Evolutionary conservation across 1,140 invertebrate species (phyloP).

Genomic region (Conus betulinus): DNA sequence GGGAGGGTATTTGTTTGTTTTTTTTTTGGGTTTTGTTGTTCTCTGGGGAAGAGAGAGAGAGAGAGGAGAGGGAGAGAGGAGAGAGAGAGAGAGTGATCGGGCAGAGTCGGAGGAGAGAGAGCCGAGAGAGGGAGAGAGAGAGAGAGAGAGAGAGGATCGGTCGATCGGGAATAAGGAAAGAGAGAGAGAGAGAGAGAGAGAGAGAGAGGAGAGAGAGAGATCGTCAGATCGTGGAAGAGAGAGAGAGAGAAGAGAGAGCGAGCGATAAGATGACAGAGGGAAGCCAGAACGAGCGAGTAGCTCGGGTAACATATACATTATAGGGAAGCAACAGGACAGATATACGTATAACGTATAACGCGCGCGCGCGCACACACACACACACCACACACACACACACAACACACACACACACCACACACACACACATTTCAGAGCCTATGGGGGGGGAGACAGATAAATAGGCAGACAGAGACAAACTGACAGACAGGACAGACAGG

Average conservation of each 20-base stretch:
- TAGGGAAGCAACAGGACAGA: neutral
- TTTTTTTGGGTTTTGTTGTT: no score
- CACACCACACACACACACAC: no score
- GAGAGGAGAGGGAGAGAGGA: neutral
- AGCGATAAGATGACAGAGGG: neutral
- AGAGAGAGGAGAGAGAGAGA: neutral
- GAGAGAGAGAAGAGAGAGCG: slow-evolving; percentile 21
- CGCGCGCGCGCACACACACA: no score
- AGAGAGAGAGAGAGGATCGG: neutral
- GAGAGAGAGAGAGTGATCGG: neutral
- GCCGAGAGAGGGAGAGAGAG: neutral
- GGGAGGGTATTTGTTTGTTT: no score
- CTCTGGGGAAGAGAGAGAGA: neutral
- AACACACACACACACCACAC: no score
- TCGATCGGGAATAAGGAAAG: neutral
- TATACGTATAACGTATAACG: neutral
- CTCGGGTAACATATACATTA: neutral
- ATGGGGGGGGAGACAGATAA: neutral
- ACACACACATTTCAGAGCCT: no score
- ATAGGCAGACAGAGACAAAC: neutral
- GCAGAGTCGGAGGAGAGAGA: neutral
- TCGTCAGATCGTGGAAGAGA: neutral
- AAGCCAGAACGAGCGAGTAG: neutral
- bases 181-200: neutral
- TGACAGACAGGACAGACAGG: slow-evolving; percentile 2